These are phyloP conservation scores for Drosophila lutescens DNA, from an alignment of 2,888 invertebrate species.

Conservation along the genomic window DNA sequence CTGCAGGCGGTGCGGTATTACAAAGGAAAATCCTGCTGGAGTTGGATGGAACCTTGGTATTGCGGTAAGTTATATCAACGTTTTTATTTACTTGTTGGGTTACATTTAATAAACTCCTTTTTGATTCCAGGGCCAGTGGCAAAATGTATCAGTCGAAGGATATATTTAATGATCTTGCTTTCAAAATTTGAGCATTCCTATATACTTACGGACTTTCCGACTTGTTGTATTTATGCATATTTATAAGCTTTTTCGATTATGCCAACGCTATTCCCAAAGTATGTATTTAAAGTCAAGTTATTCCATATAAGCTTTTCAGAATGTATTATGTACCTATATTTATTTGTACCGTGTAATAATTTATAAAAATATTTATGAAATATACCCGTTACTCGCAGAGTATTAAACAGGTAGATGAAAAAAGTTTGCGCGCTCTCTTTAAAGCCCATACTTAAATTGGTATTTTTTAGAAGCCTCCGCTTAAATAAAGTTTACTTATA, in stretches of 20 bases:
- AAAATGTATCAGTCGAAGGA: conserved; percentile 84
- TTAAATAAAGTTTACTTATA: too few relatives aligned
- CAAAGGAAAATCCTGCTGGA: conserved; percentile 89
- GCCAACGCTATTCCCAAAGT: conserved; percentile 19
- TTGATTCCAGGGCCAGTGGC: conserved; percentile 86
- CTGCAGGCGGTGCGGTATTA: conserved; percentile 90
- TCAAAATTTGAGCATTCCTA: conserved; percentile 29
- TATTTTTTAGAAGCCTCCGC: too few relatives aligned
- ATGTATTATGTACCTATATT: conserved; percentile 8
- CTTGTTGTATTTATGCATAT: conserved; percentile 27
- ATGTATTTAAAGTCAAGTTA: background rate
- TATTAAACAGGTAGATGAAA: too few relatives aligned
- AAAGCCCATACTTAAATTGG: too few relatives aligned
- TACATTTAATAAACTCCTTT: conserved; percentile 4
- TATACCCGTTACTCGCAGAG: too few relatives aligned
- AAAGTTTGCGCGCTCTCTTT: too few relatives aligned
- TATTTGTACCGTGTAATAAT: background rate
- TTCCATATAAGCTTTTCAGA: conserved; percentile 5
- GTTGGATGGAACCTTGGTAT: conserved; percentile 91
- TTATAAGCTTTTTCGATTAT: conserved; percentile 9
- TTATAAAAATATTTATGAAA: background rate
- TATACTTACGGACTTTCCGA: conserved; percentile 17
- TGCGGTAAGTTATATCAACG: conserved; percentile 61
- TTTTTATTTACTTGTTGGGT: background rate
- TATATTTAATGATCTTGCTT: conserved; percentile 53